These are phyloP conservation scores for Zaprionus ghesquierei DNA, from an alignment of 1,140 invertebrate genomes.

Conservation along the genomic window DNA sequence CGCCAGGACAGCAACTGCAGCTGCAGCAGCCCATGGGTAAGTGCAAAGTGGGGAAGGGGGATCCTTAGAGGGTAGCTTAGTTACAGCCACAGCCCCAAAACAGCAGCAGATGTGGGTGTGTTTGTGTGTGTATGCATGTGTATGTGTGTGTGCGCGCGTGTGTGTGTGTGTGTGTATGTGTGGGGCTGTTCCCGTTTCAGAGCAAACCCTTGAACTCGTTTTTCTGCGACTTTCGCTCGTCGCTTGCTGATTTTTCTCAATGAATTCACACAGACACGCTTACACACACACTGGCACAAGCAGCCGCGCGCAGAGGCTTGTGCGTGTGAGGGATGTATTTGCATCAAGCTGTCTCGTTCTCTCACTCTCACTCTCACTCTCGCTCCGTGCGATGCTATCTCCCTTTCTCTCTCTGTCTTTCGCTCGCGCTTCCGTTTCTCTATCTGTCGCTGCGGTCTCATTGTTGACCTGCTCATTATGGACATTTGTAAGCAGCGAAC, in stretches of 20 bases:
- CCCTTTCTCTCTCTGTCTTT: neutral
- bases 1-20: conserved; percentile 55
- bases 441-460: conserved; percentile 39
- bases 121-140: neutral
- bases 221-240: conserved; percentile 36
- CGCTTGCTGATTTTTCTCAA: conserved; percentile 72
- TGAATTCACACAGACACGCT: conserved; percentile 72
- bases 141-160: neutral
- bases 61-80: neutral
- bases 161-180: conserved; percentile 9
- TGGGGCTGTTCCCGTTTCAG: conserved; percentile 53
- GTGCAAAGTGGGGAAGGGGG: conserved; percentile 10
- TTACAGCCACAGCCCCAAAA: conserved; percentile 38
- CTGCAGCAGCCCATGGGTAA: conserved; percentile 74
- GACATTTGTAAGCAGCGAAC: conserved; percentile 26
- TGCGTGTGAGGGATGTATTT: conserved; percentile 18
- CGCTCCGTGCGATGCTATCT: neutral
- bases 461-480: conserved; percentile 62
- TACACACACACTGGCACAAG: conserved; percentile 38
- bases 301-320: neutral
- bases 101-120: conserved; percentile 22
- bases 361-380: neutral
- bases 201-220: conserved; percentile 77
- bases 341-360: conserved; percentile 6
- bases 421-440: conserved; percentile 24